Evolutionary conservation across 2,797 vertebrate species (phyloP).

Genomic region (Anabas testudineus): DNA sequence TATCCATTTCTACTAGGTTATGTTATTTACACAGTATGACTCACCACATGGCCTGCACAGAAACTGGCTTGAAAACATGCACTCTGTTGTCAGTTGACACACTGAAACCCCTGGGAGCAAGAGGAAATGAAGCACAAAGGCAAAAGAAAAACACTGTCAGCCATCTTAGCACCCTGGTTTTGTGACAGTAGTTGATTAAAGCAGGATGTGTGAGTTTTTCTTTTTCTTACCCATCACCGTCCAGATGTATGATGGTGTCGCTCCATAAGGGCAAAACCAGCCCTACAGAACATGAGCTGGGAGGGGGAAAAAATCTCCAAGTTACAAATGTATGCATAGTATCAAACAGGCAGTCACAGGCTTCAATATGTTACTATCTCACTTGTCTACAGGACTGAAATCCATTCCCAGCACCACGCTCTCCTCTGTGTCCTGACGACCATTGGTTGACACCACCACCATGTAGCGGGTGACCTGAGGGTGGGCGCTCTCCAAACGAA

Average conservation of each 20-base stretch:
- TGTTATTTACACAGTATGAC: constrained; percentile 60
- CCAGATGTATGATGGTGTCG: constrained; percentile 97
- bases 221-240: constrained; percentile 93
- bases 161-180: neutral
- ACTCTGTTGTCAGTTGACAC: constrained; percentile 95
- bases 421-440: constrained; percentile 98
- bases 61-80: constrained; percentile 98
- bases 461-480: constrained; percentile 94
- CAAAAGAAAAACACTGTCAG: neutral
- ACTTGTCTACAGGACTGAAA: constrained; percentile 94
- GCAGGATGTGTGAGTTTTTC: constrained; percentile 31
- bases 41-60: constrained; percentile 99
- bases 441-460: constrained; percentile 98
- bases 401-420: constrained; percentile 97
- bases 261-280: constrained; percentile 98
- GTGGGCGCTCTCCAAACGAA: constrained; percentile 94
- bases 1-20: neutral
- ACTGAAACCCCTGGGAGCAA: constrained; percentile 91
- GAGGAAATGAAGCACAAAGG: constrained; percentile 20
- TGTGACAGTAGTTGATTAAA: neutral
- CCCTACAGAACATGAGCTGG: constrained; percentile 93
- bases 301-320: neutral
- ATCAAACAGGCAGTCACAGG: neutral
- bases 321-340: neutral
- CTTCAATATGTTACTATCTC: constrained; percentile 18